Evolutionary conservation across 2,888 invertebrate genomes (phyloP).

Genomic region (Anarsia innoxiella): DNA sequence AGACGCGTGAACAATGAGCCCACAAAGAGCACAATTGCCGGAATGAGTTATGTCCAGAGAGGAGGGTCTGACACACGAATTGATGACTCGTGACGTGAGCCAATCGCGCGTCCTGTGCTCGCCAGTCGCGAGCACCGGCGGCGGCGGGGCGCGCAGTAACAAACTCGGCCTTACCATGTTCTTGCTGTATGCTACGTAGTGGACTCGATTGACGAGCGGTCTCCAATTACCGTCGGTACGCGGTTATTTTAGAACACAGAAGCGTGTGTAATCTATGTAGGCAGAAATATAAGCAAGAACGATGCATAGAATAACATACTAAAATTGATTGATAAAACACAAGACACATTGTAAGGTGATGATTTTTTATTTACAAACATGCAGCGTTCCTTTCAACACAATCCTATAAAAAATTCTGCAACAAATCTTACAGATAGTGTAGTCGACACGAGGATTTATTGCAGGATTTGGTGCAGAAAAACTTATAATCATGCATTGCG

Average conservation of each 20-base stretch:
- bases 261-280: constrained; percentile 24
- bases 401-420: constrained; percentile 31
- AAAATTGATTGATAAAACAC: constrained; percentile 27
- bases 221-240: constrained; percentile 6
- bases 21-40: constrained; percentile 35
- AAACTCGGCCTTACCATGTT: constrained; percentile 9
- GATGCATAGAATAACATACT: constrained; percentile 37
- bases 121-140: no score
- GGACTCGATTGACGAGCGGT: not conserved
- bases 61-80: constrained; percentile 12
- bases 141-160: no score
- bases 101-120: no score
- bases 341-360: constrained; percentile 25
- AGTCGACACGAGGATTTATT: constrained; percentile 17
- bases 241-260: constrained; percentile 15
- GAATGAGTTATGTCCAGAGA: no score
- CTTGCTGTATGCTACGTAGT: not conserved
- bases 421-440: constrained; percentile 25
- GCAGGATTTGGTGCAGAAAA: constrained; percentile 42
- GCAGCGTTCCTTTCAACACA: constrained; percentile 32
- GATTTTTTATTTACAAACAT: constrained; percentile 35
- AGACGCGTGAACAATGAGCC: constrained; percentile 46
- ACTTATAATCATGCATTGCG: constrained; percentile 45
- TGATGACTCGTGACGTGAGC: constrained; percentile 8
- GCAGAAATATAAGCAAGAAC: constrained; percentile 40